phyloP scores from a whole-genome alignment of 2,797 vertebrate species.

The Amphiprion clarkii region DNA sequence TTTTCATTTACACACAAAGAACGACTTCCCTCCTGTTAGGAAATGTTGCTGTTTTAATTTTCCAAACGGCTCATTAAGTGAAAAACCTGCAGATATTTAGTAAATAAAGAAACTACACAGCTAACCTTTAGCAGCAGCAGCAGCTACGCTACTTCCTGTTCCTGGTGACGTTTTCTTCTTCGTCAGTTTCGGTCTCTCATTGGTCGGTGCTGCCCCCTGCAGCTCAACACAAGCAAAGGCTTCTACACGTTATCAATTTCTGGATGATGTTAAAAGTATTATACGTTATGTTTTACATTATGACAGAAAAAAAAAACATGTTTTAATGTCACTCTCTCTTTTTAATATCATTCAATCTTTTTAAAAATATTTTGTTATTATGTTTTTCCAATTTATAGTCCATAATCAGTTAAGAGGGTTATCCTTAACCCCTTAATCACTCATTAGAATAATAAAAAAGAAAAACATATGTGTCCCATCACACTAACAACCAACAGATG shows the following conservation, averaged over 20 bases:
- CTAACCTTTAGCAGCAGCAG: constrained; percentile 29
- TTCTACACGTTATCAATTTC: background rate
- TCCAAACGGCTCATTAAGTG: background rate
- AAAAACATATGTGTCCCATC: constrained; percentile 75
- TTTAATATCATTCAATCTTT: background rate
- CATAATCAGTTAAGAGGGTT: constrained; percentile 81
- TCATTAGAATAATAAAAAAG: constrained; percentile 70
- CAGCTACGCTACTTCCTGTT: constrained; percentile 9
- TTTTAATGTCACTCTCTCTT: background rate
- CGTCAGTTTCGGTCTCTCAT: background rate
- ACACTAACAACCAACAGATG: constrained; percentile 79
- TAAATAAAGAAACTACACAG: background rate
- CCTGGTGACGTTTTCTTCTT: constrained; percentile 61
- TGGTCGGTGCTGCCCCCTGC: constrained; percentile 45
- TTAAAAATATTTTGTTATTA: background rate
- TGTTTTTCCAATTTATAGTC: constrained; percentile 14
- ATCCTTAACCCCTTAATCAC: constrained; percentile 75
- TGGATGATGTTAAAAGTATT: background rate
- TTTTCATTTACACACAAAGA: background rate
- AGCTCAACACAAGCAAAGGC: background rate
- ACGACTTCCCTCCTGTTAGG: too few species aligned
- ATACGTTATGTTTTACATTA: background rate
- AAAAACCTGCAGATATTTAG: background rate
- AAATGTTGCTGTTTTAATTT: background rate
- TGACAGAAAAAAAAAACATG: background rate